phyloP scores from a whole-genome alignment of 2,888 invertebrate species.

The Sesamia inferens region DNA sequence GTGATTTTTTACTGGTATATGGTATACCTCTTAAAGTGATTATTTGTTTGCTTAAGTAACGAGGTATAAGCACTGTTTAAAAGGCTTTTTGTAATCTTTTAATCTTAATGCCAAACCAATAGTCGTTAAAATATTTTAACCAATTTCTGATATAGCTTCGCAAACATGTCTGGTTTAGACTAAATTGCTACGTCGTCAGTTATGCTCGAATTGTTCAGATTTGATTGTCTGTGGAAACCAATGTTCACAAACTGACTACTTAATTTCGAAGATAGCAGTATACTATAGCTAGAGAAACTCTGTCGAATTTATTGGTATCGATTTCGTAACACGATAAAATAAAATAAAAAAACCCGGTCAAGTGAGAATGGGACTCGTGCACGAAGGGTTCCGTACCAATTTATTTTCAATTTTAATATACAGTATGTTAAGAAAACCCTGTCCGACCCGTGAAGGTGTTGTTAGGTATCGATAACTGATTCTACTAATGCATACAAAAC shows the following conservation, averaged over 20 bases:
- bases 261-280: not conserved
- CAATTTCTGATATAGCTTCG: constrained; percentile 1
- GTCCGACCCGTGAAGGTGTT: too few species aligned
- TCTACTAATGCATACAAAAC: too few species aligned
- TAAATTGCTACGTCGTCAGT: constrained; percentile 1
- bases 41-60: not conserved
- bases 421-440: too few species aligned
- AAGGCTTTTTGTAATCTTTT: not conserved
- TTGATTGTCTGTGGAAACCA: not conserved
- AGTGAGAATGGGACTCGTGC: too few species aligned
- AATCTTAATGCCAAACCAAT: not conserved
- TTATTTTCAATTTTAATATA: too few species aligned
- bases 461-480: too few species aligned
- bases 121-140: not conserved
- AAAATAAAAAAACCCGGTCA: too few species aligned
- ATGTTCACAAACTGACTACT: not conserved
- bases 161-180: not conserved
- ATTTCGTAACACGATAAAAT: too few species aligned
- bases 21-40: too few species aligned
- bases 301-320: too few species aligned
- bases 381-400: too few species aligned
- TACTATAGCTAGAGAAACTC: too few species aligned
- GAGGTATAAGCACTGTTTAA: not conserved
- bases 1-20: not conserved
- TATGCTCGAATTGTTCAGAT: not conserved